Base-by-base conservation (phyloP, 35 echinoderm and acorn worm genomes). In the Ophioderma brevispina region DNA sequence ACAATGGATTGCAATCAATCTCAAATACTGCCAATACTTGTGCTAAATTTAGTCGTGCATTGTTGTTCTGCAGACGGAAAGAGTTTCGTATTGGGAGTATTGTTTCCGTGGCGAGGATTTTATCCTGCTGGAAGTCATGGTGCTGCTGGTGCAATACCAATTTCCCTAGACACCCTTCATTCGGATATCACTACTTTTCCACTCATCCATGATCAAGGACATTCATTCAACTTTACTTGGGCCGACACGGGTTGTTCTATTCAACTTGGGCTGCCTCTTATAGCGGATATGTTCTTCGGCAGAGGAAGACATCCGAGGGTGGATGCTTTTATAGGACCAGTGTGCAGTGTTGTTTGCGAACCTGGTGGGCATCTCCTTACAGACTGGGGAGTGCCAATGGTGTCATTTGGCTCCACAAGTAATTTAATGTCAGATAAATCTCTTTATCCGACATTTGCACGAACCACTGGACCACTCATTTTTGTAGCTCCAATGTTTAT, bases 321-420 rank as follows among this genome's bases (percentile, higher is more conserved):
- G 13, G 90, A 96, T 84, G 94, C 82, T 11, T 88, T 92, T 32
- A 92, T 96, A 49, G 94, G 94, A 0, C 85, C 80, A 0, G 94
- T 85, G 0, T 96, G 94, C 41, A 92, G 90, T 78, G 76, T 89
- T 76, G 87, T 92, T 25, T 96, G 94, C 41, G 90, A 96, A 75
- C 94, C 94, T 13, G 85, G 85, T 30, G 94, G 90, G 5, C 80
- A 92, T 21, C 77, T 96, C 13, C 80, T 90, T 21, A 86, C 86
- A 55, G 40, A 87, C 13, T 96, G 94, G 94, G 56, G 79, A 0
- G 42, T 92, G 18, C 94, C 94, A 21, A 92, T 96, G 80, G 80
- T 96, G 1, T 96, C 94, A 3, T 96, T 87, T 86, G 94, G 94
- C 0, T 96, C 90, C 23, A 87, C 90, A 11, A 89, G 86, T 1